Evolutionary conservation across 2,113 vertebrate species (phyloP), one percentile per base, ranked within the genome.

Genomic region (Serinus canaria): DNA sequence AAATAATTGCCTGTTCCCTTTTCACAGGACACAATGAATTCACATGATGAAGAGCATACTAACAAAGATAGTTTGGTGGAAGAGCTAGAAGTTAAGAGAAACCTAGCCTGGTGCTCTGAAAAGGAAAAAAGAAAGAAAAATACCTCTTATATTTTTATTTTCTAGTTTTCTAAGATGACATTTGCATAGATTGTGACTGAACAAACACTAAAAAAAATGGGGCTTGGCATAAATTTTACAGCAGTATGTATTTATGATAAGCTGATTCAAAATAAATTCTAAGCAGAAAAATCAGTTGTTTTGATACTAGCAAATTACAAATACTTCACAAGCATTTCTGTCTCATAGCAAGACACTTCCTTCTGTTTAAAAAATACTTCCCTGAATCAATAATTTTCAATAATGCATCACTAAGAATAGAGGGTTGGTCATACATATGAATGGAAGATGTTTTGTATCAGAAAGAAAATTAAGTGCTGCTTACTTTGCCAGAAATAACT

Each of bases 401-500:
- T 83, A 59, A 90, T 46, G 4, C 37, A 49, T 92, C 73, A 58
- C 55, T 75, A 75, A 90, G 68, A 94, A 80, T 33, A 89, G 47
- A 86, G 28, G 11, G 25, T 43, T 89, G 44, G 49, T 88, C 79
- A 83, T 86, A 94, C 60, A 59, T 77, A 78, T 78, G 88, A 94
- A 90, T 81, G 25, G 83, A 94, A 92, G 47, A 80, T 60, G 28
- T 47, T 83, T 83, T 96, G 41, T 74, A 83, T 68, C 2, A 1
- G 64, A 92, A 93, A 75, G 41, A 84, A 95, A 93, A 94, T 86
- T 64, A 86, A 89, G 52, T 84, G 76, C 60, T 92, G 83, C 76
- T 90, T 93, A 67, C 56, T 93, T 95, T 91, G 63, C 82, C 82
- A 90, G 90, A 88, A 94, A 78, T 68, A 92, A 89, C 76, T 58